Evolutionary conservation across 2,113 vertebrate genomes (phyloP).

Genomic region (Turdus rufiventris): DNA sequence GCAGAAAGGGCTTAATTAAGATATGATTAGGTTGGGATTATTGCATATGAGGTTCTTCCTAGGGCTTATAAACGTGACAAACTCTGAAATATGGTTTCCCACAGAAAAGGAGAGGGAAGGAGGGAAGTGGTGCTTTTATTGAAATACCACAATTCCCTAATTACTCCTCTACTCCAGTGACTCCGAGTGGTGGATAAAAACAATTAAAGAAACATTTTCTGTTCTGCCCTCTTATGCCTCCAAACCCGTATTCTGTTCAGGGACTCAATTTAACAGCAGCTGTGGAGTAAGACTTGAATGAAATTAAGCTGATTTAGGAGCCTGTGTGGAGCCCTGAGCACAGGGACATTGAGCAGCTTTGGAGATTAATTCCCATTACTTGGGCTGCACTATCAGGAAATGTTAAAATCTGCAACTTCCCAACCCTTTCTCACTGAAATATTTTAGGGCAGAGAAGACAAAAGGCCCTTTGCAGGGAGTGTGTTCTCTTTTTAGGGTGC

Average conservation of each 20-base stretch:
- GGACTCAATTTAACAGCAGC: slow-evolving; percentile 37
- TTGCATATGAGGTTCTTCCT: slow-evolving; percentile 1
- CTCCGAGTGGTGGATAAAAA: slow-evolving; percentile 15
- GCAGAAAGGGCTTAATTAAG: slow-evolving; percentile 28
- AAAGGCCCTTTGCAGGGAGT: neutral
- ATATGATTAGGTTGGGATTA: slow-evolving; percentile 25
- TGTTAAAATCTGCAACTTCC: neutral
- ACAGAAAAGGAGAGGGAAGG: neutral
- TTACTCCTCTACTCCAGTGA: slow-evolving; percentile 35
- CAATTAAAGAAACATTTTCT: slow-evolving; percentile 43
- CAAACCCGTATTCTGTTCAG: slow-evolving; percentile 23
- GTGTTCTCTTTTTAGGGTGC: neutral
- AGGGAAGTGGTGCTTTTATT: neutral
- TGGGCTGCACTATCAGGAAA: neutral
- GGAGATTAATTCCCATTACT: neutral
- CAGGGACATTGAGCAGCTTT: neutral
- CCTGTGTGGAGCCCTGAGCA: neutral
- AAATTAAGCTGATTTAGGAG: slow-evolving; percentile 34
- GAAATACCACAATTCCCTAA: slow-evolving; percentile 29
- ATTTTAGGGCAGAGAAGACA: neutral
- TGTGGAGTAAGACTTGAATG: slow-evolving; percentile 23
- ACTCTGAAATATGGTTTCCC: neutral
- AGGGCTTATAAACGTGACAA: slow-evolving; percentile 22
- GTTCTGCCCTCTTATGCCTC: slow-evolving; percentile 25
- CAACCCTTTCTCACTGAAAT: neutral